Evolutionary conservation across 2,888 invertebrate genomes (phyloP).

Genomic region (Cantharis rufa): DNA sequence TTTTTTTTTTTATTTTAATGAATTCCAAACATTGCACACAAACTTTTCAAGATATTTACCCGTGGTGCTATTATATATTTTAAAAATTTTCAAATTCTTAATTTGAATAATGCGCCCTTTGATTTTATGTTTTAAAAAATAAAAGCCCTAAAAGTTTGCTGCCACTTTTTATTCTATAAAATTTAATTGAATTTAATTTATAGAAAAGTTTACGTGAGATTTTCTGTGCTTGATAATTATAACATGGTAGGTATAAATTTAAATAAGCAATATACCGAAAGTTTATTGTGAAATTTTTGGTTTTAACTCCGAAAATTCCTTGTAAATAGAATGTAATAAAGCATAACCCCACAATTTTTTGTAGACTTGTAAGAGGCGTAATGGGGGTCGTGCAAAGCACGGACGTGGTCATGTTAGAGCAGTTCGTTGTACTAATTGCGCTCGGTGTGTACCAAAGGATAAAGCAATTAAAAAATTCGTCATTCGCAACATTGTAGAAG

Average conservation of each 20-base stretch:
- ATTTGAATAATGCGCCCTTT: neutral
- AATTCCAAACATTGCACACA: too few relatives aligned
- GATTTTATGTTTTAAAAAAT: neutral
- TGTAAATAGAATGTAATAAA: neutral
- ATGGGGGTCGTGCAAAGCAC: conserved; percentile 98
- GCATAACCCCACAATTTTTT: neutral
- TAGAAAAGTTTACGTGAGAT: neutral
- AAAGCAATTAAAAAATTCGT: conserved; percentile 99
- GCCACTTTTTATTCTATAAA: neutral
- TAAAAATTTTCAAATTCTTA: too few relatives aligned
- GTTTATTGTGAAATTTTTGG: neutral
- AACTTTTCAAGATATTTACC: too few relatives aligned
- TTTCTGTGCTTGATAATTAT: neutral
- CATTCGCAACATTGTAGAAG: conserved; percentile 98
- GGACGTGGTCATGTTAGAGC: conserved; percentile 98
- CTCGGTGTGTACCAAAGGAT: conserved; percentile 98
- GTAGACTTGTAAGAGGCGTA: conserved; percentile 96
- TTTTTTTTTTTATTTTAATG: too few relatives aligned
- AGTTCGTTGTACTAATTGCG: conserved; percentile 99
- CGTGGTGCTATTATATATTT: too few relatives aligned
- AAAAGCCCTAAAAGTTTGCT: neutral
- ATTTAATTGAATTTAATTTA: neutral
- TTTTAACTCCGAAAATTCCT: neutral
- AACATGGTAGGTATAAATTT: neutral
- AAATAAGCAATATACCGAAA: neutral